These are phyloP conservation scores for Epizoanthus fatuus DNA, from an alignment of 92 coral and sea anemone species.

Conservation along the genomic window DNA sequence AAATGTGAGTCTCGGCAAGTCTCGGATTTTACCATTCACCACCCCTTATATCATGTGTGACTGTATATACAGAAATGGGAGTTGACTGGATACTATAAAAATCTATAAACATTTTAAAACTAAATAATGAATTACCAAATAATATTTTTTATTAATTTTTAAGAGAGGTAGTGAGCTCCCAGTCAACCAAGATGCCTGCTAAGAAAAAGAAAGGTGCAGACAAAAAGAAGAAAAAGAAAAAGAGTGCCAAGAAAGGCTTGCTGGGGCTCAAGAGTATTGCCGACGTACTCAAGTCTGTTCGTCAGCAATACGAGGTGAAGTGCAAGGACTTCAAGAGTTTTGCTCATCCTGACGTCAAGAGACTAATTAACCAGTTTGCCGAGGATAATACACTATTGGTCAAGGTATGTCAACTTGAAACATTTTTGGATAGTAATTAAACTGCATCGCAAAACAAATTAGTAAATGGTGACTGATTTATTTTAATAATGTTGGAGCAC, in stretches of 20 bases:
- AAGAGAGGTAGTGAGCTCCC: not conserved
- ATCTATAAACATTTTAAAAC: too few relatives aligned
- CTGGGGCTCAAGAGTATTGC: conserved; percentile 93
- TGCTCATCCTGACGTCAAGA: conserved; percentile 90
- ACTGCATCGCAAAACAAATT: too few relatives aligned
- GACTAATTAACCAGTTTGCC: conserved; percentile 86
- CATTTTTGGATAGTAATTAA: too few relatives aligned
- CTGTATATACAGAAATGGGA: too few relatives aligned
- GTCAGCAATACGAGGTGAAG: conserved; percentile 88
- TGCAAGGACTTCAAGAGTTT: conserved; percentile 92
- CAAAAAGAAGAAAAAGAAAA: conserved; percentile 78
- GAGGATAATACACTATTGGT: conserved; percentile 84
- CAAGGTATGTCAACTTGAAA: conserved; percentile 73
- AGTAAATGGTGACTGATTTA: too few relatives aligned
- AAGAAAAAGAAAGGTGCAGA: conserved; percentile 77
- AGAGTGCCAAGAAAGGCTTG: conserved; percentile 88
- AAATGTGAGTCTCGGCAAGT: too few relatives aligned
- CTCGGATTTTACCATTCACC: too few relatives aligned
- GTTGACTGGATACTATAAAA: too few relatives aligned
- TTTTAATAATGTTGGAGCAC: too few relatives aligned
- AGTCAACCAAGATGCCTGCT: conserved; percentile 78
- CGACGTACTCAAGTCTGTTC: conserved; percentile 84
- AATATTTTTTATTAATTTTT: not conserved
- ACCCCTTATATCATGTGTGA: too few relatives aligned
- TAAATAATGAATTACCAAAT: not conserved